Conservation (phyloP, 1,140 invertebrate genomes). For the Drosophila nikananu region DNA sequence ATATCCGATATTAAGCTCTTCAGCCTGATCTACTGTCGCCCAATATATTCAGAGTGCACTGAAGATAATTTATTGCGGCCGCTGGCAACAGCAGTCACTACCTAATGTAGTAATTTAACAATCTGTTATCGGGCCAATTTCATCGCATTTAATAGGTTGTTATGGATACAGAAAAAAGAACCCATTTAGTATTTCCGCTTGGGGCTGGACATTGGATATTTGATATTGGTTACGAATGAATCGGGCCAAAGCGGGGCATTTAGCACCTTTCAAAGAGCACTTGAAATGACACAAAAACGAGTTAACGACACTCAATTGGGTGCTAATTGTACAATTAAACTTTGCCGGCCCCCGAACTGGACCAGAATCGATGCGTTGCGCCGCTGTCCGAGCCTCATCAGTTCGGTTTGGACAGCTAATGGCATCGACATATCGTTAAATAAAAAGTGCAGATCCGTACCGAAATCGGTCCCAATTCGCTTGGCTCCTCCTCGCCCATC, state of each 20-base stretch:
- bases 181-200: conserved; percentile 13
- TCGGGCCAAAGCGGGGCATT: conserved; percentile 12
- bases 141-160: conserved; percentile 12
- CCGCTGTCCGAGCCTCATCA: conserved; percentile 37
- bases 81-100: conserved; percentile 12
- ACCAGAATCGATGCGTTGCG: conserved; percentile 10
- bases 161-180: not conserved
- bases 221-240: conserved; percentile 9
- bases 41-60: not conserved
- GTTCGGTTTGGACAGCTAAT: conserved; percentile 70
- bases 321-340: conserved; percentile 84
- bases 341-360: conserved; percentile 21
- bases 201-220: not conserved
- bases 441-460: conserved; percentile 17
- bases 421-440: conserved; percentile 66
- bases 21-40: conserved; percentile 11
- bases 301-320: conserved; percentile 82
- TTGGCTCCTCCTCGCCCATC: conserved; percentile 6
- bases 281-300: conserved; percentile 65
- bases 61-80: conserved; percentile 28
- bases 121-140: conserved; percentile 38
- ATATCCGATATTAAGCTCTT: conserved; percentile 13
- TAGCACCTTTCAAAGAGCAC: conserved; percentile 71
- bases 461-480: conserved; percentile 30
- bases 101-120: conserved; percentile 29